Base-by-base conservation (phyloP, 2,888 invertebrate genomes). In the Hypercompe scribonia region DNA sequence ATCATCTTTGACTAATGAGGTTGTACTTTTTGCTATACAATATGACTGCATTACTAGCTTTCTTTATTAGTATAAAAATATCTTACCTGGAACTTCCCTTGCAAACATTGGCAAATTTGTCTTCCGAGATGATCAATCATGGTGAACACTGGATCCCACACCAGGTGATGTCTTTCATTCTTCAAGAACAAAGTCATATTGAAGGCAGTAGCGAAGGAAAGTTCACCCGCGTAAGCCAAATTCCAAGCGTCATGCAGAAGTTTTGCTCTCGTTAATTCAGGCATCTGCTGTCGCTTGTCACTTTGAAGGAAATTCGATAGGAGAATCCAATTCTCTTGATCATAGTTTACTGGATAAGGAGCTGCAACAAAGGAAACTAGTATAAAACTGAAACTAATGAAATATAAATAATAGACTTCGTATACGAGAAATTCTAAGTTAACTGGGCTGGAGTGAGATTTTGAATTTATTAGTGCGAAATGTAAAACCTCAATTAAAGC, bases 291-390 rank as follows among this genome's bases (percentile, higher is more conserved):
- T 0, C 97, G 92, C 5, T 96, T 93, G 28, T 93, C 90, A 70
- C 96, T 93, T 75, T 96, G 96, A 0, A 98, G 93, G 87, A 96
- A 98, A 39, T 96, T 91, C 0, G 97, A 96, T 10, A 98, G 91
- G 83, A 98, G 96, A 78, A 97, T 96, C 98, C 98, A 98, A 88
- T 98, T 98, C 61, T 96, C 93, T 11, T 93, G 89, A 85, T 98
- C 98, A 87, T 98, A 98, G 88, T 98, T 98, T 0, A 98, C 98
- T 7, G 98, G 97, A 92, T 97, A 98, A 61, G 98, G 98, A 1
- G 97, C 97, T 97, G 85, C 28, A 89, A 89, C 42, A 64, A 24
- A 69, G 33, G 34, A 8, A 34, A 33, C 8, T 13, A 11, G 21
- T 66, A 42, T 28, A 65, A 8, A 21, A 31, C 31, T 42, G 11